Evolutionary conservation across 2,888 invertebrate species (phyloP).

Genomic region (Machimus atricapillus): DNA sequence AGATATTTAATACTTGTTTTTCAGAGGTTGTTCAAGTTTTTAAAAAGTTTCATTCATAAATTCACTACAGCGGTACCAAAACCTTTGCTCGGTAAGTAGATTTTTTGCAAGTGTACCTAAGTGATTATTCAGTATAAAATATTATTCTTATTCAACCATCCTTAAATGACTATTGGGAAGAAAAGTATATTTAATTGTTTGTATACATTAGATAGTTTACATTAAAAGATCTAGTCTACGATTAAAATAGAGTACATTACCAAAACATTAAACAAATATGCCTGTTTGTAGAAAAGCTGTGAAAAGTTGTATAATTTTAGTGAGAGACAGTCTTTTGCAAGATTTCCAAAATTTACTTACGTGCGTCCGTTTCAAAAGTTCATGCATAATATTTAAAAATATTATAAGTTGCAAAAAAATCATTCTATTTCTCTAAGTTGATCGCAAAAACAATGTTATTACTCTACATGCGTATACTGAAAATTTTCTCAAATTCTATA

Average conservation of each 20-base stretch:
- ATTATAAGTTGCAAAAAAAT: neutral
- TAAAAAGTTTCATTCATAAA: too few species aligned
- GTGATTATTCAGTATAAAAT: neutral
- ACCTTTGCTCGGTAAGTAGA: too few species aligned
- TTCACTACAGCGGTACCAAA: too few species aligned
- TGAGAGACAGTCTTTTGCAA: neutral
- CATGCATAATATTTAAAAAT: conserved; percentile 21
- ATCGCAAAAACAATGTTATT: neutral
- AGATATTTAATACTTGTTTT: too few species aligned
- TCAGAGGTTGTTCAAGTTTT: too few species aligned
- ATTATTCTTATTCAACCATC: too few species aligned
- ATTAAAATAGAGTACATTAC: neutral
- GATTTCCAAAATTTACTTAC: neutral
- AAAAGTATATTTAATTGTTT: neutral
- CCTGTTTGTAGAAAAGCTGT: neutral
- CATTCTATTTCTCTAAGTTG: neutral
- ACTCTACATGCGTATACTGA: conserved; percentile 8
- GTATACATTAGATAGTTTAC: neutral
- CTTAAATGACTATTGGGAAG: neutral
- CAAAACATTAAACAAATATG: neutral
- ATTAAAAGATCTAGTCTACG: neutral
- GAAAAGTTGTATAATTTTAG: neutral
- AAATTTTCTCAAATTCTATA: neutral
- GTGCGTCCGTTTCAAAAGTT: neutral
- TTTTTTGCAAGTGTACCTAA: too few species aligned